Evolutionary conservation across 2,113 vertebrate species (phyloP), one percentile per base, ranked within the genome.

Genomic region (Lepus europaeus): DNA sequence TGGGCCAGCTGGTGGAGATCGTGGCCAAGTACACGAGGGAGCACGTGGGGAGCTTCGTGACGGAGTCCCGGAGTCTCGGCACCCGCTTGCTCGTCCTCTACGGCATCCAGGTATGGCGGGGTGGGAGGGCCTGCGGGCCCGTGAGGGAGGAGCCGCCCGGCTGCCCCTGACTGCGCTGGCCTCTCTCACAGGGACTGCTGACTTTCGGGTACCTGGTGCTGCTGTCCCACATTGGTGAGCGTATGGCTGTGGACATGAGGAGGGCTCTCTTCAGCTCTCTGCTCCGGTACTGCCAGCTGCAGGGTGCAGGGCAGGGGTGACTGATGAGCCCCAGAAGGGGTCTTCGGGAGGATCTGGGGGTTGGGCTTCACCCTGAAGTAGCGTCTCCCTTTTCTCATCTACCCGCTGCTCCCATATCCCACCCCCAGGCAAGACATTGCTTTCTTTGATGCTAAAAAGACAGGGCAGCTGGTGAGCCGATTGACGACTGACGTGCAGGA

Each of bases 401-500:
- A 14, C 31, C 59, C 29, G 13, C 23, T n/a, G 2, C 9, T 14
- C 9, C 49, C 1, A 0, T 36, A n/a, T 53, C 29, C 45, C 49
- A 25, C 78, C 1, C 36, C 36, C 97, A 99, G 99, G 83, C 99
- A 99, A 97, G 99, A 99, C 36, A 98, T 99, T 49, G 99, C 99
- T 4, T 99, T 99, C 98, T 99, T 99, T 22, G 99, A 99, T 1
- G 98, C 98, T 77, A 99, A 98, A 64, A 99, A 99, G 97, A 99
- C 99, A 0, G 99, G 99, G 39, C 99, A 99, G 94, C 98, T 99
- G 96, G 99, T 99, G 95, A 98, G 98, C 14, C 98, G 99, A 16
- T 97, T 99, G 97, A 99, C 99, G 0, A 95, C 99, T 0, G 99
- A 99, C 66, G 99, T 99, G 97, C 99, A 99, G 96, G 99, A 99